Evolutionary conservation across 1,140 invertebrate species (phyloP).

Genomic region (Acyrthosiphon pisum): DNA sequence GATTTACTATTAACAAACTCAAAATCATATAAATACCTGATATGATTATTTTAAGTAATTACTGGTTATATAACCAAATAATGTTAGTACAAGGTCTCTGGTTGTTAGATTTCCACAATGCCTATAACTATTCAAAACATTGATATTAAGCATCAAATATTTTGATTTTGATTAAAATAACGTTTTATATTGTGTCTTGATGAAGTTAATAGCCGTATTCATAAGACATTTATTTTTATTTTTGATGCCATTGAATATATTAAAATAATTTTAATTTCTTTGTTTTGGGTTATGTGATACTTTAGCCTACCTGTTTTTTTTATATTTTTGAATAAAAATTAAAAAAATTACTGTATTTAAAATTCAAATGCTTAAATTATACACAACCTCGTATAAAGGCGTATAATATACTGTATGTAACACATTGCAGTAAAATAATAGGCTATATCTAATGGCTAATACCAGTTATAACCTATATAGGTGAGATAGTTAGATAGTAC

Average conservation of each 20-base stretch:
- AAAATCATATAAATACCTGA: background rate
- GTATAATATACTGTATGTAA: background rate
- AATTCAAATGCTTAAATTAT: background rate
- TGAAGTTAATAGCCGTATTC: background rate
- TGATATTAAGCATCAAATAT: background rate
- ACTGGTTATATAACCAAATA: background rate
- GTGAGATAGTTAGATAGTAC: background rate
- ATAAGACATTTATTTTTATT: background rate
- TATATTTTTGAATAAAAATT: background rate
- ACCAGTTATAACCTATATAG: too few species aligned
- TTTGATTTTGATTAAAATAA: background rate
- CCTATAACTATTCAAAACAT: background rate
- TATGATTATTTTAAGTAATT: background rate
- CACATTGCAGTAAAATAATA: background rate
- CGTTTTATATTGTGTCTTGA: background rate
- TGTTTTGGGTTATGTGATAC: background rate
- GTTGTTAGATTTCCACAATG: background rate
- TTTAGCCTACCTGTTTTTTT: too few species aligned
- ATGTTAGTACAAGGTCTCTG: background rate
- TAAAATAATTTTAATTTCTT: background rate
- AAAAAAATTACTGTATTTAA: background rate
- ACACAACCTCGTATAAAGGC: background rate
- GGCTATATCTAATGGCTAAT: too few species aligned
- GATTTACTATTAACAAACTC: background rate
- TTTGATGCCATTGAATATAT: background rate